Conservation (phyloP, 2,888 invertebrate genomes). For the Andricus quercusramuli region DNA sequence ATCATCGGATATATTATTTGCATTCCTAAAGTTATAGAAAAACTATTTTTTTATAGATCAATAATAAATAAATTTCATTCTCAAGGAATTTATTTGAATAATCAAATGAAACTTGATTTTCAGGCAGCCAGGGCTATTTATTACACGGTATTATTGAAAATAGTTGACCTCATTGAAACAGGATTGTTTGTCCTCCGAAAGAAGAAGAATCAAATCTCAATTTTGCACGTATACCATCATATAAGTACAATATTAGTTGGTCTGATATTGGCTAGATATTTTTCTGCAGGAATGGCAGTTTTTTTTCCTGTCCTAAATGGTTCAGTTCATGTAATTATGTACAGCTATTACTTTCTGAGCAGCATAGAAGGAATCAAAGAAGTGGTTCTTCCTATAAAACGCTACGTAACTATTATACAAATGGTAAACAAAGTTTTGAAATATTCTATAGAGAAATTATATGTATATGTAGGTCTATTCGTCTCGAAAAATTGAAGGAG, state of each 20-base stretch:
- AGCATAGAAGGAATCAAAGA: constrained; percentile 65
- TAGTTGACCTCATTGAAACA: too few species aligned
- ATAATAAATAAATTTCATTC: too few species aligned
- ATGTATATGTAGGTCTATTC: too few species aligned
- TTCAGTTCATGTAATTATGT: constrained; percentile 86
- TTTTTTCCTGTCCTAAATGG: constrained; percentile 83
- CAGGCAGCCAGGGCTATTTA: constrained; percentile 81
- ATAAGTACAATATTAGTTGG: constrained; percentile 81
- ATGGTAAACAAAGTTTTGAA: constrained; percentile 7
- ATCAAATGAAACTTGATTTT: too few species aligned
- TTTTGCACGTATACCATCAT: constrained; percentile 87
- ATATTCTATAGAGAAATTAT: too few species aligned
- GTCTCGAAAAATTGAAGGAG: too few species aligned
- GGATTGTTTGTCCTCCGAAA: too few species aligned
- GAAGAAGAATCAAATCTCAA: constrained; percentile 82
- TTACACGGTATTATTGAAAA: constrained; percentile 61
- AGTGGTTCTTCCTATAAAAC: constrained; percentile 82
- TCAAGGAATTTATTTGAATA: constrained; percentile 82
- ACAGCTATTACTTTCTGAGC: constrained; percentile 84
- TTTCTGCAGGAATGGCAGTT: constrained; percentile 83
- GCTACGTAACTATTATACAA: constrained; percentile 75
- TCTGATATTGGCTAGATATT: constrained; percentile 81
- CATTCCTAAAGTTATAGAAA: too few species aligned
- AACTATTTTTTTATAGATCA: too few species aligned
- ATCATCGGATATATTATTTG: too few species aligned